Evolutionary conservation across 2,888 invertebrate species (phyloP), one percentile per base, ranked within the genome.

Genomic region (Netelia melanura): DNA sequence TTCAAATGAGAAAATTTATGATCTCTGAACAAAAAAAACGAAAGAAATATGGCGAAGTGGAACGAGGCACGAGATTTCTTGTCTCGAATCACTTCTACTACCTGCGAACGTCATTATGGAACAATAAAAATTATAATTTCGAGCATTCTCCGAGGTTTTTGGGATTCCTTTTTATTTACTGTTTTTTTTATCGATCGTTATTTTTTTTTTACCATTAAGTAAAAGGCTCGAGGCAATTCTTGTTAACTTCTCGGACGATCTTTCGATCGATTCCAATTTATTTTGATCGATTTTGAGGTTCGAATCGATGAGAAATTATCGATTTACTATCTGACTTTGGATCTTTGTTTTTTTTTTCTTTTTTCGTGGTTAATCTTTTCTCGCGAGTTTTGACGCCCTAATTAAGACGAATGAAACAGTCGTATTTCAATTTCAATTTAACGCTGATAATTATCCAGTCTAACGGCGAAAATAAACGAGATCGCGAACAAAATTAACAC

Each of bases 11-110:
- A 85, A 81, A 85, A 85, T 85, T 85, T 82, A 82, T 80, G 85
- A 80, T 82, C 76, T 82, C 72, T 64, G 81, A 75, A 71, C 81
- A 80, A 61, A 75, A 44, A 43, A 17, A 38, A 17, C 3, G 3
- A 30, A 30, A 30, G 30, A 38, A 65, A 65, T 72, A 80, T 70
- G 71, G 81, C 74, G 30, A 85, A 85, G 85, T 85, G 74, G 85
- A 61, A 79, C 85, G 81, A 80, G 72, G 38, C 77, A 80, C 83
- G 82, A 79, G 84, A 86, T 87, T 87, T 86, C 86, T 86, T 84
- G 83, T 85, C 82, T 84, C 84, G 76, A 83, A 86, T 86, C 84
- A 80, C 84, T 86, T 85, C 80, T 75, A 85, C 80, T 75, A 75
- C 64, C 81, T 74, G 81, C 83, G 76, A 76, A 64, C 6, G 58